Evolutionary conservation across 2,797 vertebrate species (phyloP), one percentile per base, ranked within the genome.

Genomic region (Orestias chungarensis): DNA sequence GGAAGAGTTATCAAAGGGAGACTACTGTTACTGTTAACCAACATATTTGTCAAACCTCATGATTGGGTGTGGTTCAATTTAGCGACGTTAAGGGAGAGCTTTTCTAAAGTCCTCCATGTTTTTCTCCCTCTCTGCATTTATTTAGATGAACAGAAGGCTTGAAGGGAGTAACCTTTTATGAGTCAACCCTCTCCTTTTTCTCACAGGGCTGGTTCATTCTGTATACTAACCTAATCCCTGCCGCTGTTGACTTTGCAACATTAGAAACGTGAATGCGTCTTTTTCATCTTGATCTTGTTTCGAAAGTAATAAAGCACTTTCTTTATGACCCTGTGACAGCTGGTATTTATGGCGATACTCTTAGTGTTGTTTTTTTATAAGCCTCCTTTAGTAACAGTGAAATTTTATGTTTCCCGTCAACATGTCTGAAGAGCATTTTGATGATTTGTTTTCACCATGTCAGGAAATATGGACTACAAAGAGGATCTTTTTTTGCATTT

Each of bases 131-230:
- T 66, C 50, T 57, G 29, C 43, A 35, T 75, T 69, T 40, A 68
- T 46, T 40, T 50, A 46, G 64, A 70, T 40, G 23, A 81, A 29
- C 57, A 76, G 65, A 80, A 62, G 74, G 70, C 71, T 43, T n/a
- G 73, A 75, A 79, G 78, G 84, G 71, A 82, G 80, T 68, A 66
- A 84, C 67, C 74, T 35, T 59, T 71, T 78, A 79, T 66, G 78
- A 84, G 66, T 81, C 80, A 84, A 46, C 73, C 43, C 70, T 52
- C 27, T 61, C 11, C 64, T 72, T 61, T 59, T 52, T 40, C 66
- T 74, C 17, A 44, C 43, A n/a, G 23, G 23, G 47, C 47, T 50
- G 47, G 47, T n/a, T n/a, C 38, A 64, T 17, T 35, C 43, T 8
- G 31, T 35, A 49, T 52, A 27, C 55, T 20, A 76, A 38, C 50